A percentile compares a stretch with the other conserved stretches of the same genome.
These are phyloP conservation scores for Panonychus citri DNA, from an alignment of 1,140 invertebrate genomes.

Conservation along the genomic window DNA sequence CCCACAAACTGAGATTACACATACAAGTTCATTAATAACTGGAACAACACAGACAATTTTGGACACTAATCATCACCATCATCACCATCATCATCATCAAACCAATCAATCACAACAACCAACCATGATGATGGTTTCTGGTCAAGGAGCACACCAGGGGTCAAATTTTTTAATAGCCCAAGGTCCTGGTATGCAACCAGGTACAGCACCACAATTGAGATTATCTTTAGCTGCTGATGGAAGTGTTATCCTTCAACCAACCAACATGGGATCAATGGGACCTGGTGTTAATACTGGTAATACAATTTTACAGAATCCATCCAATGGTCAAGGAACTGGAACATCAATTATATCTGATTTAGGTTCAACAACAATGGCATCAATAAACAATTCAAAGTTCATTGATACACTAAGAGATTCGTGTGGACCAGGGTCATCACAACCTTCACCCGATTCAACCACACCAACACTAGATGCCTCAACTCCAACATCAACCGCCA, in stretches of 20 bases:
- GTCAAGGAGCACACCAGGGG: neutral
- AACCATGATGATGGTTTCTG: conserved; percentile 6
- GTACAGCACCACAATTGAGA: conserved; percentile 12
- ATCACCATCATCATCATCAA: neutral
- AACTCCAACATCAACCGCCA: neutral
- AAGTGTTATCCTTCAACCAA: conserved; percentile 15
- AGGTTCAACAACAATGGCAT: neutral
- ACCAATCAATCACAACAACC: neutral
- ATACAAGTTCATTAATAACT: no score
- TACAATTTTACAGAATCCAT: neutral
- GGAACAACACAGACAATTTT: neutral
- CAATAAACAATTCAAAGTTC: neutral
- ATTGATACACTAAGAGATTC: conserved; percentile 5
- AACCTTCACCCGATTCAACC: conserved; percentile 12
- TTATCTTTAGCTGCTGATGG: conserved; percentile 16
- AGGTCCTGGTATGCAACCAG: neutral
- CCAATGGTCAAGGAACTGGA: neutral
- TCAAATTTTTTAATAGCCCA: neutral
- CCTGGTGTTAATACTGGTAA: neutral
- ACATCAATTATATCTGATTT: neutral
- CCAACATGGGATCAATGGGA: no score
- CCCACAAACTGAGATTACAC: no score
- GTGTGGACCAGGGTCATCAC: conserved; percentile 9
- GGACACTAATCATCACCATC: neutral
- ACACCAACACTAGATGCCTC: conserved; percentile 9